These are phyloP conservation scores for Astreopora myriophthalma DNA, from an alignment of 64 coral and sea anemone genomes.

Conservation along the genomic window DNA sequence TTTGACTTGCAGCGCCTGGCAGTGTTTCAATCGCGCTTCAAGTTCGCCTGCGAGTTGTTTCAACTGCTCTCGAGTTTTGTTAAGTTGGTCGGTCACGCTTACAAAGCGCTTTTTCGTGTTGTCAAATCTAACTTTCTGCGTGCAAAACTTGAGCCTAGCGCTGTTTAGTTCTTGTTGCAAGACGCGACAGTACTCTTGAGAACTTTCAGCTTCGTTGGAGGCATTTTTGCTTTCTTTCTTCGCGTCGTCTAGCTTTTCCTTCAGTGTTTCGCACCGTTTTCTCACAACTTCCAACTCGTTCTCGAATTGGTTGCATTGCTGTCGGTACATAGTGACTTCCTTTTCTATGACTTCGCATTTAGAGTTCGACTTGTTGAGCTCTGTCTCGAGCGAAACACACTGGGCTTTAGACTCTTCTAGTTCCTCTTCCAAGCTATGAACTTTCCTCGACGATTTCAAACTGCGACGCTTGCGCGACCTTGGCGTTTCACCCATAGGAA, in stretches of 20 bases:
- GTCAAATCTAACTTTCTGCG: conserved; percentile 90
- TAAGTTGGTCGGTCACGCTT: conserved; percentile 70
- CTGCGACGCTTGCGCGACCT: conserved; percentile 32
- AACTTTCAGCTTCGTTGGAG: conserved; percentile 58
- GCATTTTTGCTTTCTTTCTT: conserved; percentile 51
- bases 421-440: conserved; percentile 69
- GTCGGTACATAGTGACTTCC: conserved; percentile 77
- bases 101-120: conserved; percentile 88
- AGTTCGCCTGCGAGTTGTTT: conserved; percentile 71
- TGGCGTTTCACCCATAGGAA: conserved; percentile 5
- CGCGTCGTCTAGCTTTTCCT: conserved; percentile 77
- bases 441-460: conserved; percentile 56
- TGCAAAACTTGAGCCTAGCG: conserved; percentile 93
- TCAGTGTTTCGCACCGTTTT: conserved; percentile 68
- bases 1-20: conserved; percentile 77
- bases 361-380: conserved; percentile 76
- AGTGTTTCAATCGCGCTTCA: conserved; percentile 79
- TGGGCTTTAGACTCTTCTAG: conserved; percentile 76
- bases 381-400: conserved; percentile 62
- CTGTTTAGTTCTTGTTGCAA: conserved; percentile 95
- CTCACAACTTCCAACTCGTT: conserved; percentile 79
- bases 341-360: conserved; percentile 80
- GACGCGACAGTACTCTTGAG: conserved; percentile 82
- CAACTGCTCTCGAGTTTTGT: conserved; percentile 65
- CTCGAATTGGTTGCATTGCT: conserved; percentile 89